Percentiles rank a stretch among this genome's conserved stretches.
Conservation (phyloP, 2,113 vertebrate genomes). For the Cynoglossus semilaevis region DNA sequence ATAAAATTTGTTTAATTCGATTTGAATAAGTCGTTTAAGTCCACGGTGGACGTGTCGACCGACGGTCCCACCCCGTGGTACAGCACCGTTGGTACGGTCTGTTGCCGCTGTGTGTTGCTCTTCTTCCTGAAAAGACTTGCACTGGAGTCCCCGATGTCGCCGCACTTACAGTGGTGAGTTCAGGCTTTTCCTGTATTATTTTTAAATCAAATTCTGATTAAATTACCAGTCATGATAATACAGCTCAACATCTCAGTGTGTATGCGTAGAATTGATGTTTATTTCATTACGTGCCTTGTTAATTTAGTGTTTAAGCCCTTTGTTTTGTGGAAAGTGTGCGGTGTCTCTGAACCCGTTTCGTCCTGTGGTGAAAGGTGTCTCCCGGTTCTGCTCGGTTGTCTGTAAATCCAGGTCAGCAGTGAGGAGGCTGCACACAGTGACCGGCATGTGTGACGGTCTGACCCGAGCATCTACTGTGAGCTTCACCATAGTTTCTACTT, state of each 20-base stretch:
- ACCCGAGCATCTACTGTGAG: not conserved
- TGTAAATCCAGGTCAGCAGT: conserved; percentile 45
- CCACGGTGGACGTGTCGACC: accelerated
- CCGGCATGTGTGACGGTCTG: conserved; percentile 2
- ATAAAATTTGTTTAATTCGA: not conserved
- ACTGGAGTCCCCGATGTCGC: conserved; percentile 41
- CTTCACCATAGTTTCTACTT: conserved; percentile 4
- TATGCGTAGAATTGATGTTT: accelerated
- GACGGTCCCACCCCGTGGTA: not conserved
- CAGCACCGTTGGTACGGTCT: conserved; percentile 57
- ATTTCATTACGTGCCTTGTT: not conserved
- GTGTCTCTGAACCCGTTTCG: conserved; percentile 11
- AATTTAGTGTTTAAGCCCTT: conserved; percentile 19
- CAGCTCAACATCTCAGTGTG: accelerated
- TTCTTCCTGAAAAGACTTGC: conserved; percentile 66
- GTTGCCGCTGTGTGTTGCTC: conserved; percentile 69
- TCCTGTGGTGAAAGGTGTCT: conserved; percentile 30
- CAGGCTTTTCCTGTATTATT: not conserved
- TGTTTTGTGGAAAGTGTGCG: conserved; percentile 5
- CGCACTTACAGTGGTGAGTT: conserved; percentile 35
- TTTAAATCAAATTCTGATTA: not conserved
- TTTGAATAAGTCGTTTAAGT: not conserved
- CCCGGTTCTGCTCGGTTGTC: conserved; percentile 58
- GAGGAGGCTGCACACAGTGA: not conserved
- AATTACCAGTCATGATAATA: not conserved